Percentiles rank a stretch among this genome's conserved stretches.
Evolutionary conservation across 2,797 vertebrate species (phyloP).

Genomic region (Acrossocheilus wenchowensis): DNA sequence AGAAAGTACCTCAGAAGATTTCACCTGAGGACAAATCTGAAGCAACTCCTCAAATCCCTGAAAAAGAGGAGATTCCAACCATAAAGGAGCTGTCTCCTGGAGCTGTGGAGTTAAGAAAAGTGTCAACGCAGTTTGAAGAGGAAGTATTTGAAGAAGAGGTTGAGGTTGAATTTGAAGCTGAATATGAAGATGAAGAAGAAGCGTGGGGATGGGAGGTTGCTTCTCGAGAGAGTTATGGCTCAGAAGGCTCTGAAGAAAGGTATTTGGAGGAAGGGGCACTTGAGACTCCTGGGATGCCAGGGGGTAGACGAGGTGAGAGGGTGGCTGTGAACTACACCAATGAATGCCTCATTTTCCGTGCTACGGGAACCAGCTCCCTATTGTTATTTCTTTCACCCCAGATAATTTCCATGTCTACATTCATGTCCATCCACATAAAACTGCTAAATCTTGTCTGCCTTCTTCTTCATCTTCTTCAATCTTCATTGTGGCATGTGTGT

Average conservation of each 20-base stretch:
- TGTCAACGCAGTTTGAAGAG: conserved; percentile 78
- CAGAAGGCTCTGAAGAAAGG: conserved; percentile 79
- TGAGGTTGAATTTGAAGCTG: conserved; percentile 67
- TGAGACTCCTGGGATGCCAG: conserved; percentile 84
- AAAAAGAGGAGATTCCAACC: conserved; percentile 61
- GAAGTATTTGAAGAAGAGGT: conserved; percentile 75
- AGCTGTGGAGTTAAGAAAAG: conserved; percentile 75
- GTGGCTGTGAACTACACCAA: conserved; percentile 70
- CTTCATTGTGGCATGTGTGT: conserved; percentile 56
- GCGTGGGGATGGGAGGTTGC: conserved; percentile 79
- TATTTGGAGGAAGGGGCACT: conserved; percentile 72
- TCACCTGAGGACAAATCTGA: conserved; percentile 70
- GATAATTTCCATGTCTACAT: conserved; percentile 71
- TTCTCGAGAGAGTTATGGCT: conserved; percentile 75
- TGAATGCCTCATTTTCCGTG: conserved; percentile 63
- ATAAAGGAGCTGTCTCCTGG: conserved; percentile 78
- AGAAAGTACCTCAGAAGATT: conserved; percentile 73
- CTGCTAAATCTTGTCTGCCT: conserved; percentile 54
- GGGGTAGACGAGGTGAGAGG: conserved; percentile 87
- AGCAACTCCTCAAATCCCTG: conserved; percentile 60
- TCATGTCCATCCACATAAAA: conserved; percentile 67
- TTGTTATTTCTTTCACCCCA: conserved; percentile 64
- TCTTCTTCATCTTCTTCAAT: conserved; percentile 57
- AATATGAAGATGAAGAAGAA: conserved; percentile 78
- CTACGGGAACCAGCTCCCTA: conserved; percentile 63